These are phyloP conservation scores for Perccottus glenii DNA, from an alignment of 2,113 vertebrate genomes.

Conservation along the genomic window DNA sequence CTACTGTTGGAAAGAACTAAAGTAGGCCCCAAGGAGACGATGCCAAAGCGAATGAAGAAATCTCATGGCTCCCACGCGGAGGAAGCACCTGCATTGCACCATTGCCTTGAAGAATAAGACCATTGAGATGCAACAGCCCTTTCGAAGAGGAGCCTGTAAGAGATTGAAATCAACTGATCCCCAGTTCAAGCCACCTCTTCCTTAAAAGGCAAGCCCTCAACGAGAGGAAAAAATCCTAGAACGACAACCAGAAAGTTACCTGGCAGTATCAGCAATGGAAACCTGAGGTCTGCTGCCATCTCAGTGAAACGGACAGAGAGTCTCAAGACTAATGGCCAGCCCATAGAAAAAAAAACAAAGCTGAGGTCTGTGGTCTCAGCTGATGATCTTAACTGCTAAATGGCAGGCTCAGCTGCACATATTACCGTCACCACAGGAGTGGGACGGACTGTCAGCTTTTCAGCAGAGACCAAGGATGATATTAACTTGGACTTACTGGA, in stretches of 20 bases:
- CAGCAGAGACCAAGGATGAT: conserved; percentile 65
- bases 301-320: conserved; percentile 27
- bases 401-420: conserved; percentile 53
- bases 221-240: conserved; percentile 18
- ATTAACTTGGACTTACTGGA: conserved; percentile 64
- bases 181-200: background rate
- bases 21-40: too few relatives aligned
- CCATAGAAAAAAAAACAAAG: background rate
- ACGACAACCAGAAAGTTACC: conserved; percentile 20
- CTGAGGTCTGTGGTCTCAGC: conserved; percentile 65
- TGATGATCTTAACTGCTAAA: conserved; percentile 59
- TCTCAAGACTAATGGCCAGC: conserved; percentile 11
- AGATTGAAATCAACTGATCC: conserved; percentile 41
- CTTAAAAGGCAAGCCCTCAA: conserved; percentile 21
- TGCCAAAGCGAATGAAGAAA: background rate
- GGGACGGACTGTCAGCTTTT: conserved; percentile 63
- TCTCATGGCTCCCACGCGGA: conserved; percentile 5
- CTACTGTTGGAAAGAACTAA: too few relatives aligned
- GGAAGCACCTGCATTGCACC: conserved; percentile 53
- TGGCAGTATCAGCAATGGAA: conserved; percentile 58
- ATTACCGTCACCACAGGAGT: conserved; percentile 63
- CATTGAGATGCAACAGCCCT: conserved; percentile 55
- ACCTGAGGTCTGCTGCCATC: conserved; percentile 34
- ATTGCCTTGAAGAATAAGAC: conserved; percentile 71
- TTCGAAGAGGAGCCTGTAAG: conserved; percentile 55